Conservation (phyloP, 2,113 vertebrate genomes). For the Carlito syrichta region DNA sequence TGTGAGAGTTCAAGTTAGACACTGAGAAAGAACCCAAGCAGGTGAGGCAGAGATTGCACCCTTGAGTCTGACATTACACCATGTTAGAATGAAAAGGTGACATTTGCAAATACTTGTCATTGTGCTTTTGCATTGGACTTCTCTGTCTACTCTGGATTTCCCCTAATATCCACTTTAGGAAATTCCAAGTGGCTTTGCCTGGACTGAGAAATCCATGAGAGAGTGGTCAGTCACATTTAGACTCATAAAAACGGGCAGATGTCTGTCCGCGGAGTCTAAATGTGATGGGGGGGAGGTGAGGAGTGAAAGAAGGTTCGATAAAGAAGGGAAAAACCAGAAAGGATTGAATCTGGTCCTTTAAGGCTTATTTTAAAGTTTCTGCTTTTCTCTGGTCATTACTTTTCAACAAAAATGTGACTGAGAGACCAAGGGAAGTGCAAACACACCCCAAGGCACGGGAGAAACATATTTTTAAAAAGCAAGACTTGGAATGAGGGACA, state of each 20-base stretch:
- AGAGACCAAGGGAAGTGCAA: background rate
- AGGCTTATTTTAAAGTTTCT: background rate
- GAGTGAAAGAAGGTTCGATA: background rate
- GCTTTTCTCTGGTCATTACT: background rate
- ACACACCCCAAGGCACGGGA: background rate
- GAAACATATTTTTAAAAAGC: background rate
- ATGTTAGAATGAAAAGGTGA: background rate
- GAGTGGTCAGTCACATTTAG: background rate
- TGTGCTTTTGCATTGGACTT: background rate
- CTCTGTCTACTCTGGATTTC: background rate
- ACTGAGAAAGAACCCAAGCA: background rate
- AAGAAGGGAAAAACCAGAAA: slow-evolving; percentile 5
- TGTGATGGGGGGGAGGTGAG: background rate
- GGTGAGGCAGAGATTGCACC: background rate
- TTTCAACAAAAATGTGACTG: background rate
- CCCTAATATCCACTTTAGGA: background rate
- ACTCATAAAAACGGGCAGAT: background rate
- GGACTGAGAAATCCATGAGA: background rate
- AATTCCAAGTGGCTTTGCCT: background rate
- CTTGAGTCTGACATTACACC: background rate
- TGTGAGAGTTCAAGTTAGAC: background rate
- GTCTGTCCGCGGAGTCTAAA: background rate
- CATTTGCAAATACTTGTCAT: background rate
- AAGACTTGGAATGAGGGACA: background rate
- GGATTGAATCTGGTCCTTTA: background rate